Percentiles rank a stretch among this genome's conserved stretches.
These are phyloP conservation scores for Venturia canescens DNA, from an alignment of 1,140 invertebrate species.

Conservation along the genomic window DNA sequence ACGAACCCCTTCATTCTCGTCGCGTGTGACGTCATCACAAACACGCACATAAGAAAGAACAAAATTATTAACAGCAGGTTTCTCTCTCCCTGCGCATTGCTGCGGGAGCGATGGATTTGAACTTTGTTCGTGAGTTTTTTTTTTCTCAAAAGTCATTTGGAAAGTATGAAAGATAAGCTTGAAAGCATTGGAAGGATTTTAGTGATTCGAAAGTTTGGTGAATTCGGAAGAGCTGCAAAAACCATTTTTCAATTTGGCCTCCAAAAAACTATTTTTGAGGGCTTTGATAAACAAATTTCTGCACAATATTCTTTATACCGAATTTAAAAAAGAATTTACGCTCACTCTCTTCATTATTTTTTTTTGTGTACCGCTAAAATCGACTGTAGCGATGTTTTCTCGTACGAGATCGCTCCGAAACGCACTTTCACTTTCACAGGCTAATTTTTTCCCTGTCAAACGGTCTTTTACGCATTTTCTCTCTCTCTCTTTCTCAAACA, in stretches of 20 bases:
- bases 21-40: slow-evolving; percentile 55
- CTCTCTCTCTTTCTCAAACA: neutral
- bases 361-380: neutral
- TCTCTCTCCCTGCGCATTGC: neutral
- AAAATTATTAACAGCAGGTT: slow-evolving; percentile 23
- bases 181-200: too few relatives aligned
- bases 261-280: neutral
- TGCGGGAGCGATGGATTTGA: neutral
- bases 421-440: slow-evolving; percentile 13
- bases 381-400: neutral
- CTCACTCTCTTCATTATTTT: too few relatives aligned
- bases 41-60: slow-evolving; percentile 9
- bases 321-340: too few relatives aligned
- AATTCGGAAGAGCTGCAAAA: too few relatives aligned
- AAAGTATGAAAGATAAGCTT: too few relatives aligned
- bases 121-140: neutral
- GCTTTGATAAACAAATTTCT: too few relatives aligned
- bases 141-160: too few relatives aligned
- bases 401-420: neutral
- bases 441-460: neutral
- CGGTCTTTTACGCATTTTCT: neutral
- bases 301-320: too few relatives aligned
- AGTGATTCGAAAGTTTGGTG: too few relatives aligned
- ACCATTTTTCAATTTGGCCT: too few relatives aligned
- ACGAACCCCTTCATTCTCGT: slow-evolving; percentile 53